A percentile compares a stretch with the other conserved stretches of the same genome.
Evolutionary conservation across 2,113 vertebrate genomes (phyloP).

Genomic region (Nanorana parkeri): DNA sequence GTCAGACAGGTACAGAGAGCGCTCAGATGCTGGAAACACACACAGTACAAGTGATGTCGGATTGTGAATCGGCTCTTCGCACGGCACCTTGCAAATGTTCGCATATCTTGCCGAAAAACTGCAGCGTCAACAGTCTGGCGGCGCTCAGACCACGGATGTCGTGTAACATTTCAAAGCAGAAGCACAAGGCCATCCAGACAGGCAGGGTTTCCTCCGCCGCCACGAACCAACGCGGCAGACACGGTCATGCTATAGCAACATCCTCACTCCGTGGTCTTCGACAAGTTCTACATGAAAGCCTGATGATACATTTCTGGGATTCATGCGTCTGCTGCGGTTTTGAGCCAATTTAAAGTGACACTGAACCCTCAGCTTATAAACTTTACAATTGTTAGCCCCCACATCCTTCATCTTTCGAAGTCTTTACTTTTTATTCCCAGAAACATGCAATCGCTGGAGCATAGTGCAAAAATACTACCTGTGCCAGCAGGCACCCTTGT

Average conservation of each 20-base stretch:
- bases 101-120: neutral
- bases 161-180: constrained; percentile 48
- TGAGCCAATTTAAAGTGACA: neutral
- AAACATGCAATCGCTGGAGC: too few species aligned
- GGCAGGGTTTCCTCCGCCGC: constrained; percentile 49
- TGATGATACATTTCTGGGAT: constrained; percentile 33
- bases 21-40: too few species aligned
- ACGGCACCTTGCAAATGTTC: neutral
- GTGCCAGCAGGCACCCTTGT: too few species aligned
- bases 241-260: constrained; percentile 11
- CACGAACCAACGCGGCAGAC: constrained; percentile 7
- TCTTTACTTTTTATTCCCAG: too few species aligned
- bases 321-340: constrained; percentile 47
- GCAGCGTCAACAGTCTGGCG: constrained; percentile 11
- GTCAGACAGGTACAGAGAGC: neutral
- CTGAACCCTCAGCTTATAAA: too few species aligned
- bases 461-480: too few species aligned
- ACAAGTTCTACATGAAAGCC: constrained; percentile 31
- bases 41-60: neutral
- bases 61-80: neutral
- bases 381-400: too few species aligned
- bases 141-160: constrained; percentile 18
- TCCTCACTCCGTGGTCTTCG: constrained; percentile 20
- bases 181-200: constrained; percentile 22
- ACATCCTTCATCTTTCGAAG: too few species aligned